Conservation (phyloP, 2,113 vertebrate species). For the Phasianus colchicus region DNA sequence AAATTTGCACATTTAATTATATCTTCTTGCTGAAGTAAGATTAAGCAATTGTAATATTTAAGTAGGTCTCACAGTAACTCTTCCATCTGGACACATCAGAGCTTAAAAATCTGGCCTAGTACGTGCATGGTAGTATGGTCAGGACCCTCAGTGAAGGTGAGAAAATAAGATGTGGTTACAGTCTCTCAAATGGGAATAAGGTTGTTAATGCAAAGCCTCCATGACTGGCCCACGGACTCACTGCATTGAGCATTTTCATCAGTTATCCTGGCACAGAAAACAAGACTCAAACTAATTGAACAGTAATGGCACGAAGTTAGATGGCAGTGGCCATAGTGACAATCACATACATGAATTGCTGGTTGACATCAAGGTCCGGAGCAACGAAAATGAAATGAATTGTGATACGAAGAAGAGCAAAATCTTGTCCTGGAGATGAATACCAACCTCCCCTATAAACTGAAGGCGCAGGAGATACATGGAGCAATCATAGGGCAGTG, state of each 20-base stretch:
- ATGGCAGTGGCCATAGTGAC: background rate
- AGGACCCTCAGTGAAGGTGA: background rate
- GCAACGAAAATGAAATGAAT: background rate
- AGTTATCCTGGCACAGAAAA: slow-evolving; percentile 2
- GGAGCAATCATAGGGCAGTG: background rate
- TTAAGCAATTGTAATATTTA: slow-evolving; percentile 14
- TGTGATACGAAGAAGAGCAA: background rate
- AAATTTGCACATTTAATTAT: slow-evolving; percentile 7
- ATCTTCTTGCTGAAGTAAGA: background rate
- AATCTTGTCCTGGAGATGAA: background rate
- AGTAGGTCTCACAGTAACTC: slow-evolving; percentile 9
- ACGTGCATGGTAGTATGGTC: fast-evolving
- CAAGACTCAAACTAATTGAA: slow-evolving; percentile 43
- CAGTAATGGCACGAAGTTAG: slow-evolving; percentile 4
- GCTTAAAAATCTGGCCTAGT: background rate
- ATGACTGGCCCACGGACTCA: background rate
- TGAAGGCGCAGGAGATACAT: background rate
- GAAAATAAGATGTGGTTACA: background rate
- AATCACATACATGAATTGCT: background rate
- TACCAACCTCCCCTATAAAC: background rate
- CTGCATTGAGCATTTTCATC: slow-evolving; percentile 25
- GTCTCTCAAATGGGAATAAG: background rate
- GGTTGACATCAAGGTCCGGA: background rate
- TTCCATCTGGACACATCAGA: background rate
- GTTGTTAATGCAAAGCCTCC: background rate